These are phyloP conservation scores for Diplolepis rosae DNA, from an alignment of 2,888 invertebrate species.

Conservation along the genomic window DNA sequence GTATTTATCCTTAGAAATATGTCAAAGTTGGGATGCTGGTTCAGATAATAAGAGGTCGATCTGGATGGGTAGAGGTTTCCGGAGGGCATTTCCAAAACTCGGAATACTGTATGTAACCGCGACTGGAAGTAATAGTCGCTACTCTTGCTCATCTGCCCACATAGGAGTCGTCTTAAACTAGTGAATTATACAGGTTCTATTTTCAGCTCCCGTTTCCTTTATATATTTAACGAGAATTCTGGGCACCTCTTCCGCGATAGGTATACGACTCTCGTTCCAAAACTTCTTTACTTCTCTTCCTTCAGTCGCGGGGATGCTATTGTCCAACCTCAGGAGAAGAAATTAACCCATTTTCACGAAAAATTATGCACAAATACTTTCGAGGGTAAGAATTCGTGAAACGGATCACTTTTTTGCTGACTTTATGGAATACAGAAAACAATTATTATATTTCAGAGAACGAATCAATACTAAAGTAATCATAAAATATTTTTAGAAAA, in stretches of 20 bases:
- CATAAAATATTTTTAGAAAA: too few species aligned
- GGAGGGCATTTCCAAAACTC: conserved; percentile 10
- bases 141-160: conserved; percentile 35
- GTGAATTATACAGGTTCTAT: conserved; percentile 37
- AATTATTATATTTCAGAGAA: too few species aligned
- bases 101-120: not conserved
- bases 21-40: not conserved
- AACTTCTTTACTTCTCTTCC: conserved; percentile 26
- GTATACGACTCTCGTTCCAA: conserved; percentile 13
- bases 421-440: too few species aligned
- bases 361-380: not conserved
- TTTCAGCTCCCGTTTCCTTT: conserved; percentile 28
- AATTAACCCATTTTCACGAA: conserved; percentile 13
- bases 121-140: conserved; percentile 21
- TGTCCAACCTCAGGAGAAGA: conserved; percentile 8
- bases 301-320: conserved; percentile 11
- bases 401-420: too few species aligned
- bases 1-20: too few species aligned
- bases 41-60: not conserved
- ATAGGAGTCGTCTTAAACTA: conserved; percentile 33
- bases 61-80: not conserved
- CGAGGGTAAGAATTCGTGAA: not conserved
- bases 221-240: conserved; percentile 26
- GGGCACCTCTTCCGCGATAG: conserved; percentile 5
- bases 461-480: too few species aligned